Evolutionary conservation across 2,797 vertebrate species (phyloP).

Genomic region (Mormyrus proboscirostris): DNA sequence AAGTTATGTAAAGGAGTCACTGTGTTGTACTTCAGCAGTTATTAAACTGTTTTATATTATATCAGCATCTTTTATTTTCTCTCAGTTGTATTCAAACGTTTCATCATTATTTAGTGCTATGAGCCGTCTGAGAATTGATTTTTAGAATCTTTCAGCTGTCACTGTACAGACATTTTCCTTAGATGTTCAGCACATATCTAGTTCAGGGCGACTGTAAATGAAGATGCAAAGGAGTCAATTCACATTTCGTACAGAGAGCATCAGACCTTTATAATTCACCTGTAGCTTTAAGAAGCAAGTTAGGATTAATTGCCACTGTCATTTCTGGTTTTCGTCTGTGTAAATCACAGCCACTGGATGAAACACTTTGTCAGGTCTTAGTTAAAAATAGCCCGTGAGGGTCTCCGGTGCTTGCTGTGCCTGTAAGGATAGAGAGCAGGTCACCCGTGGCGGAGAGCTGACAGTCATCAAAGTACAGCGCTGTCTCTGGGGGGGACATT

Average conservation of each 20-base stretch:
- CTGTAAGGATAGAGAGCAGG: slow-evolving; percentile 22
- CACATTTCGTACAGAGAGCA: background rate
- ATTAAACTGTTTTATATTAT: background rate
- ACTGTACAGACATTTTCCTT: background rate
- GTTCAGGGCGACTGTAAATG: background rate
- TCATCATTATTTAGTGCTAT: background rate
- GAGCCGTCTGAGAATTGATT: background rate
- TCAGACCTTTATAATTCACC: slow-evolving; percentile 17
- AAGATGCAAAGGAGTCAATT: background rate
- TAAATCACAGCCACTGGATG: slow-evolving; percentile 37
- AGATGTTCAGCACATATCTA: background rate
- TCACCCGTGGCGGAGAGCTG: slow-evolving; percentile 23
- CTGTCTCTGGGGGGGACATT: slow-evolving; percentile 35
- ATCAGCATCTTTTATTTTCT: background rate
- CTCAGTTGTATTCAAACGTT: background rate
- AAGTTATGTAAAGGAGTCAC: background rate
- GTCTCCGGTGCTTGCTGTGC: slow-evolving; percentile 35
- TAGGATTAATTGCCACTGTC: slow-evolving; percentile 43
- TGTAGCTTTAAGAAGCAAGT: slow-evolving; percentile 39
- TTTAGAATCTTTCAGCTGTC: background rate
- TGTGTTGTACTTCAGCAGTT: background rate
- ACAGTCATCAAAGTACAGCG: slow-evolving; percentile 24
- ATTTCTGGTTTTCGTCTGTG: slow-evolving; percentile 38
- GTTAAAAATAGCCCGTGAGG: slow-evolving; percentile 47
- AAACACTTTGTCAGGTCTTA: slow-evolving; percentile 42